A percentile compares a stretch with the other conserved stretches of the same genome.
phyloP scores from a whole-genome alignment of 2,113 vertebrate species.

The Cyprinodon tularosa region DNA sequence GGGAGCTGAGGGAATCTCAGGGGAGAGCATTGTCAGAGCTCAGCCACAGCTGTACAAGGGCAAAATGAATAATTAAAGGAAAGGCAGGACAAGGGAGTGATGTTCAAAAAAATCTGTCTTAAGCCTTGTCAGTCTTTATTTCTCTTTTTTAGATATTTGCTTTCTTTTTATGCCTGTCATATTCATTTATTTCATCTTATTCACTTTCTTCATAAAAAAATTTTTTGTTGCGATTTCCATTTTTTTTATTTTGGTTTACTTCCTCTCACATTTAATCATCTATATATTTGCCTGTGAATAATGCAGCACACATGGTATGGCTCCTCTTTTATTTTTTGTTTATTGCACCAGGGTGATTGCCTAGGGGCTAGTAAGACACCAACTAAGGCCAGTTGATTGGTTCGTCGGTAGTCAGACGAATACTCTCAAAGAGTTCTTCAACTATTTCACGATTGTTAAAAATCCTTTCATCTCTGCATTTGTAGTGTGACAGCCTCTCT shows the following conservation, averaged over 20 bases:
- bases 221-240: not conserved
- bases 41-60: conserved; percentile 72
- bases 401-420: conserved; percentile 48
- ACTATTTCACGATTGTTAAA: conserved; percentile 50
- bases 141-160: conserved; percentile 51
- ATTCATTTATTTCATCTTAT: conserved; percentile 49
- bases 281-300: conserved; percentile 55
- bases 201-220: not conserved
- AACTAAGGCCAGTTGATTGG: conserved; percentile 58
- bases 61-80: conserved; percentile 79
- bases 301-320: conserved; percentile 41
- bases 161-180: conserved; percentile 45
- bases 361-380: conserved; percentile 49
- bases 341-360: conserved; percentile 42
- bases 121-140: conserved; percentile 30
- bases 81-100: conserved; percentile 57
- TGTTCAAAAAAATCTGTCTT: conserved; percentile 72
- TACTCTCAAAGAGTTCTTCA: conserved; percentile 30
- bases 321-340: conserved; percentile 33
- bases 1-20: conserved; percentile 67
- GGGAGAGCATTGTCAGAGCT: conserved; percentile 78
- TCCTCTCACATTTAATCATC: conserved; percentile 27
- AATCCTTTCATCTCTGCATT: conserved; percentile 51
- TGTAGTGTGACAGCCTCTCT: conserved; percentile 14
- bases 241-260: not conserved